Evolutionary conservation across 2,797 vertebrate genomes (phyloP), one percentile per base, ranked within the genome.

Genomic region (Chromobotia macracanthus): DNA sequence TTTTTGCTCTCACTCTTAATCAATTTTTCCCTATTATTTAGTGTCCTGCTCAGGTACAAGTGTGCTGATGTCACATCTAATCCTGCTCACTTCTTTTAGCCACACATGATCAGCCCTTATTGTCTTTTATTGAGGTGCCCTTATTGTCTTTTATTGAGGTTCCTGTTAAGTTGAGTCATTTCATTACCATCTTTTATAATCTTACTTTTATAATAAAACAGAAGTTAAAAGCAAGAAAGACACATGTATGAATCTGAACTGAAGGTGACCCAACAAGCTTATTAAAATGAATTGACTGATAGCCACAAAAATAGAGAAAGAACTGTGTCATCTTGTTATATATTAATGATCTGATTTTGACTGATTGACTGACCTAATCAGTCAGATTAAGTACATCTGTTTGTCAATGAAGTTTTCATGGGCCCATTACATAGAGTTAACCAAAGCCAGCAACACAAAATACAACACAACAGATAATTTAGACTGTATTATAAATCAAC

Each of bases 111-210:
- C 55, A 64, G 19, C 19, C 18, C 28, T 50, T 63, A 58, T 31
- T 66, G 66, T 21, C 41, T 60, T 68, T 31, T 10, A 19, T 67
- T 75, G 44, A 70, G 35, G 23, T 77, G 50, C 55, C 31, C 28
- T 50, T 63, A 58, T 31, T 66, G 66, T 21, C 41, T 60, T 68
- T 31, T 10, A 19, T 67, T 75, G 44, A 70, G 35, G 10, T 68
- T 78, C 41, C 58, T 64, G 61, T 76, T 79, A 77, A n/a, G 77
- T 35, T 72, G 18, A 75, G 46, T 66, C 66, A 80, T 72, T 78
- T 55, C 53, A 55, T 72, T n/a, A n/a, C n/a, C n/a, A n/a, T n/a
- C n/a, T n/a, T n/a, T n/a, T n/a, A n/a, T 66, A 78, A 67, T 69
- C 48, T 64, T 31, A 60, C 69, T 50, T 44, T 63, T 68, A 81